Base-by-base conservation (phyloP, 2,888 invertebrate genomes). In the Schrankia costaestrigalis region DNA sequence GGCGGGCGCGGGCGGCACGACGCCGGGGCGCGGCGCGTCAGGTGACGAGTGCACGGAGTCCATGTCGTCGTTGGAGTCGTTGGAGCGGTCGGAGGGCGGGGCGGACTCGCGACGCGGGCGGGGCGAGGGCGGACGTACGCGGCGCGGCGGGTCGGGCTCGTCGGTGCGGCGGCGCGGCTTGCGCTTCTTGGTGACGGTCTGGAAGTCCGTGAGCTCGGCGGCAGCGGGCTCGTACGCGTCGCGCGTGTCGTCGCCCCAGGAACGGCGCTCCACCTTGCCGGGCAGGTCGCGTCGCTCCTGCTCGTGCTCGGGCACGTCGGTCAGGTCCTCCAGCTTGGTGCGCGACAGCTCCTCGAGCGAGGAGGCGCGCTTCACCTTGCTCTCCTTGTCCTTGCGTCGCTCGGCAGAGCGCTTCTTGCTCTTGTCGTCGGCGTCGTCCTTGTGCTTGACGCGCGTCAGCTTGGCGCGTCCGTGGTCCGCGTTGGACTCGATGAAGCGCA, bases 1-100 rank as follows among this genome's bases (percentile, higher is more conserved):
- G 90, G 60, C 8, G 1, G 25, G 93, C 91, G 62, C 93, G 92
- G n/a, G 93, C 92, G 49, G 76, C 57, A 50, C 63, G 31, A 52
- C 47, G 32, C 54, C 47, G 29, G 50, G 46, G 41, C 34, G 50
- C 26, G 95, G 95, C 63, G 55, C 42, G 50, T 40, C 53, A 28
- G 95, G 95, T 64, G 95, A 87, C 53, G 95, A 95, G 82, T 95
- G 95, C 52, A 95, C 94, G 9, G 95, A 95, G 70, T 96, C 96
- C 63, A 93, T 89, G 78, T 94, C 94, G 71, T 91, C 91, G 68
- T 94, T 94, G 56, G 95, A 95, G 73, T 94, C 95, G 70, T 89
- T 89, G 46, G 94, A 94, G 78, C 95, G 94, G 65, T 95, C 95
- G 60, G 93, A 93, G 43, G 94, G 94, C 33, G 95, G 95, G 11